These are phyloP conservation scores for Dasypogon diadema DNA, from an alignment of 2,888 invertebrate species.

Conservation along the genomic window DNA sequence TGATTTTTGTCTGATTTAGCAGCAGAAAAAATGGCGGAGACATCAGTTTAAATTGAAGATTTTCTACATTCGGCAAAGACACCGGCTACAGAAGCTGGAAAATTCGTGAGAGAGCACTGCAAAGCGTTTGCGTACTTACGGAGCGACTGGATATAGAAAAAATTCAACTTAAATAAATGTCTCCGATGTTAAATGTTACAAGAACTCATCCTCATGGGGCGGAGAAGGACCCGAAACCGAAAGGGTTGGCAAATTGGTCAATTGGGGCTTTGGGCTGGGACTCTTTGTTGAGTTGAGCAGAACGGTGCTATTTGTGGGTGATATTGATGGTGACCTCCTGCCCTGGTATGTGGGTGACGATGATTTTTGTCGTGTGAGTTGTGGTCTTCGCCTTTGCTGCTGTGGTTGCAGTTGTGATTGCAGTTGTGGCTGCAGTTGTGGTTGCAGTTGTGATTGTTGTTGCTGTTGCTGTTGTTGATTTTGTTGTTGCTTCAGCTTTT, in stretches of 20 bases:
- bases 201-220: slow-evolving; percentile 75
- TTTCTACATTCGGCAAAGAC: slow-evolving; percentile 24
- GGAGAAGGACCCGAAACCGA: slow-evolving; percentile 85
- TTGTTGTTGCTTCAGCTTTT: slow-evolving; percentile 53
- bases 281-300: neutral
- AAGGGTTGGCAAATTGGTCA: slow-evolving; percentile 77
- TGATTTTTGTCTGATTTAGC: slow-evolving; percentile 5
- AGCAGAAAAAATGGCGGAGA: slow-evolving; percentile 26
- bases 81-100: slow-evolving; percentile 12
- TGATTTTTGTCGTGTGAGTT: slow-evolving; percentile 24
- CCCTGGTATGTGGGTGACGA: slow-evolving; percentile 55
- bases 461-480: neutral
- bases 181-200: slow-evolving; percentile 69
- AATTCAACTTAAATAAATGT: slow-evolving; percentile 67
- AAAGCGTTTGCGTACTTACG: slow-evolving; percentile 11
- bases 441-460: neutral
- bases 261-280: slow-evolving; percentile 58
- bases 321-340: slow-evolving; percentile 57
- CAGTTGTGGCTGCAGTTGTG: slow-evolving; percentile 33
- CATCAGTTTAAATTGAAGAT: slow-evolving; percentile 41
- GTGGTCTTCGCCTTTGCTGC: slow-evolving; percentile 59
- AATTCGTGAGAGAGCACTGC: slow-evolving; percentile 18
- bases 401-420: slow-evolving; percentile 61
- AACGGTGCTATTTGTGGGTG: slow-evolving; percentile 58
- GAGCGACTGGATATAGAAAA: slow-evolving; percentile 26